Evolutionary conservation across 1,140 invertebrate species (phyloP), one percentile per base, ranked within the genome.

Genomic region (Yoshiicerus persimilis): DNA sequence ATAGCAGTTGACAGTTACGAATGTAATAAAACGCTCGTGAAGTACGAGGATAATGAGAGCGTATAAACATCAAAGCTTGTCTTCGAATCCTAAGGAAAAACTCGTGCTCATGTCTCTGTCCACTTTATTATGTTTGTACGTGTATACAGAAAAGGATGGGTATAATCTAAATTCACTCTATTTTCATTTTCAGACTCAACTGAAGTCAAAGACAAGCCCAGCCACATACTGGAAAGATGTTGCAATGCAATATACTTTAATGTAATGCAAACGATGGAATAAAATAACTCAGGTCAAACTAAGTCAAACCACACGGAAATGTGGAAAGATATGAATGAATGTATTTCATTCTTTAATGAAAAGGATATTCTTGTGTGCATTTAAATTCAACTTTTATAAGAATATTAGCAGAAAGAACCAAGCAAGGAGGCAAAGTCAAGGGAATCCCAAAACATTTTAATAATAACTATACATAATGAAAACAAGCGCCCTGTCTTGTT

Each of bases 51-150:
- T 80, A 80, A 80, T 80, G 75, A 80, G 75, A 80, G 75, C 75
- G 32, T 80, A 38, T 80, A 80, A 80, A 80, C 32, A 80, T 80
- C 32, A 80, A 80, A 80, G 30, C 75, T 38, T 80, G 75, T 80
- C 75, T 38, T 38, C 5, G n/a, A 80, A n/a, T 34, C 32, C 30
- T 16, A 13, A 32, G 1, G 34, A 80, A 80, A 34, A 80, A 80
- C 75, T 80, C 75, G 75, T 80, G 75, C 75, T 32, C 66, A 70
- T 70, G 66, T 70, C 47, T 56, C 47, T 56, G n/a, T 56, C 23
- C 27, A 27, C 27, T 5, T 4, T 56, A 16, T 56, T 56, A 56
- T 56, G 47, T 13, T 66, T 2, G 11, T 27, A 27, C 62, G 0
- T 6, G n/a, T 47, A n/a, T n/a, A n/a, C n/a, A n/a, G n/a, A 47